A percentile compares a stretch with the other conserved stretches of the same genome.
Evolutionary conservation across 2,797 vertebrate species (phyloP).

Genomic region (Sandelia bainsii): DNA sequence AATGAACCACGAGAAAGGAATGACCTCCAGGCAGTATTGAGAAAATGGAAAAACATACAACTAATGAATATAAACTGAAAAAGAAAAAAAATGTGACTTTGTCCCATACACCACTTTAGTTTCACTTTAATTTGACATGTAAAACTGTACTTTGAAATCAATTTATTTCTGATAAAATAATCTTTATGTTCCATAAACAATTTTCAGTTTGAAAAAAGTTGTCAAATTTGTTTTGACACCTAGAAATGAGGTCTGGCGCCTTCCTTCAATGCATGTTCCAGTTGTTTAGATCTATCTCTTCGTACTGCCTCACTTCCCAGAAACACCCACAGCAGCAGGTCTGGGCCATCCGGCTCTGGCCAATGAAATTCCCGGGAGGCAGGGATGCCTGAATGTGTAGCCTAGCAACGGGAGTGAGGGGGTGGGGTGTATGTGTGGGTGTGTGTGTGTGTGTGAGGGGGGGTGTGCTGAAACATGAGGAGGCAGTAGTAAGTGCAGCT

Average conservation of each 20-base stretch:
- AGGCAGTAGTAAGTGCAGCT: slow-evolving; percentile 82
- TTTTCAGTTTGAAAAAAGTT: neutral
- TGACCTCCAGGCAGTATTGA: neutral
- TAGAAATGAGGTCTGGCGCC: slow-evolving; percentile 21
- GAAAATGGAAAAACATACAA: neutral
- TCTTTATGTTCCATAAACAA: neutral
- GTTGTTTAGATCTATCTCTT: slow-evolving; percentile 23
- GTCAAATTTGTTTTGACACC: neutral
- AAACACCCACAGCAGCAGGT: slow-evolving; percentile 69
- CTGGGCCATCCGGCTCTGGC: slow-evolving; percentile 73
- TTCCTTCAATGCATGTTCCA: slow-evolving; percentile 3
- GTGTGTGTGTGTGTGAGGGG: slow-evolving; percentile 5
- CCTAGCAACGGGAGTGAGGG: slow-evolving; percentile 88
- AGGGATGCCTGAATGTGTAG: slow-evolving; percentile 87
- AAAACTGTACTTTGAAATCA: too few species aligned
- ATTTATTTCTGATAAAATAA: neutral
- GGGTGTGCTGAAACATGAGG: slow-evolving; percentile 74
- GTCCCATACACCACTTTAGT: neutral
- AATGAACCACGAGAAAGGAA: slow-evolving; percentile 39
- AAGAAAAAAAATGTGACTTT: neutral
- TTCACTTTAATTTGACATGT: neutral
- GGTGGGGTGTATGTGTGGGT: slow-evolving; percentile 33
- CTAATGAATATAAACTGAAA: neutral
- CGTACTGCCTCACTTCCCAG: slow-evolving; percentile 48
- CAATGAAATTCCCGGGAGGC: slow-evolving; percentile 89